Base-by-base conservation (phyloP, 2,888 invertebrate genomes). In the Pheosia gnoma region DNA sequence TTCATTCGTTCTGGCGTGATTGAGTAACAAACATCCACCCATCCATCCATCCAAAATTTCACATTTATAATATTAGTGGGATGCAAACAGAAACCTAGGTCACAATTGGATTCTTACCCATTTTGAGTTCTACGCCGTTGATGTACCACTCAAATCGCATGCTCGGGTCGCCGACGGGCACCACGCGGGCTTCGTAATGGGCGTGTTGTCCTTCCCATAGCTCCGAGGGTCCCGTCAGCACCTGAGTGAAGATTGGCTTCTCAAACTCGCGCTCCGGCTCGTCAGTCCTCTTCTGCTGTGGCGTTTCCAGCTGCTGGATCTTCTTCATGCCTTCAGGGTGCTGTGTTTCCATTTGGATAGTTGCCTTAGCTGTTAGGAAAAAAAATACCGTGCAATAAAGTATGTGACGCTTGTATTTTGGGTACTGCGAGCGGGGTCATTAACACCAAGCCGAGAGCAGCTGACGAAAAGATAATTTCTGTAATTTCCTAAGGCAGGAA, bases 61-160 rank as follows among this genome's bases (percentile, higher is more conserved):
- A 25, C 25, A 25, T 25, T 25, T 25, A 25, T 25, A 25, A 25
- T 25, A 25, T 25, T 25, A 25, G 25, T 25, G 25, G 25, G 25
- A 25, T 25, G 25, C 25, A 25, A 25, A 25, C 25, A 25, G 25
- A 25, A 25, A 25, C 25, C 25, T 25, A 25, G 25, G 25, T 25
- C 25, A 25, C 25, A 25, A 25, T 25, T 25, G 25, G 43, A 54
- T 36, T 79, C 94, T 85, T 90, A 95, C 98, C 98, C 95, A 98
- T 96, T 91, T 98, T 97, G 57, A 99, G 94, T 89, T 98, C 98
- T 5, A 98, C 96, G 59, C 98, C 98, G 85, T 99, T 98, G 71
- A 98, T 96, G 89, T 96, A 99, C 99, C 99, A 99, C 91, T 98
- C 98, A 79, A 98, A 98, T 78, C 97, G 95, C 80, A 99, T 94